Evolutionary conservation across 2,888 invertebrate genomes (phyloP).

Genomic region (Pyrrhosoma nymphula): DNA sequence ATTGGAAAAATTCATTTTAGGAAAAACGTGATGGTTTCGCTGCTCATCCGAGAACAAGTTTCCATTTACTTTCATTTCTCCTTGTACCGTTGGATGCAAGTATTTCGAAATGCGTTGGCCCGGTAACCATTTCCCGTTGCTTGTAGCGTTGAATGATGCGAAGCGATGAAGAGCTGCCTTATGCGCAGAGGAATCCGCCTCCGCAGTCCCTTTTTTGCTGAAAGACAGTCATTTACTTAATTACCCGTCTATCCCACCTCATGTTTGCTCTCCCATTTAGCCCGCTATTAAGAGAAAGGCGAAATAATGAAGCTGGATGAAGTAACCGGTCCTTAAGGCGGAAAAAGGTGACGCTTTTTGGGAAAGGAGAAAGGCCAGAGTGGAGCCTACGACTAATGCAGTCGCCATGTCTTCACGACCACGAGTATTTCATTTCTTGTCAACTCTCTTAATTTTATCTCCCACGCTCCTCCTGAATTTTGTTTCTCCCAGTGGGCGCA

Average conservation of each 20-base stretch:
- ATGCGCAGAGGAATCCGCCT: neutral
- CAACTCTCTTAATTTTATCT: neutral
- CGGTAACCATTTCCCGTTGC: neutral
- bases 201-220: neutral
- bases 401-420: neutral
- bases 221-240: slow-evolving; percentile 2
- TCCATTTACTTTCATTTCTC: neutral
- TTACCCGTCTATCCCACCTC: neutral
- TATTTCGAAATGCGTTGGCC: neutral
- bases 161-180: neutral
- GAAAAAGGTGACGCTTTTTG: neutral
- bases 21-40: neutral
- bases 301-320: neutral
- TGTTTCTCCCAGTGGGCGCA: neutral
- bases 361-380: neutral
- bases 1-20: neutral
- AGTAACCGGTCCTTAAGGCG: neutral
- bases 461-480: neutral
- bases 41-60: neutral
- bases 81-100: neutral
- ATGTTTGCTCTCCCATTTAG: neutral
- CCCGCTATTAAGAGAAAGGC: neutral
- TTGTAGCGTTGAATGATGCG: neutral
- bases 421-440: neutral
- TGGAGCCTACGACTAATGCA: neutral